These are phyloP conservation scores for Dromiciops gliroides DNA, from an alignment of 2,113 vertebrate genomes.

Conservation along the genomic window DNA sequence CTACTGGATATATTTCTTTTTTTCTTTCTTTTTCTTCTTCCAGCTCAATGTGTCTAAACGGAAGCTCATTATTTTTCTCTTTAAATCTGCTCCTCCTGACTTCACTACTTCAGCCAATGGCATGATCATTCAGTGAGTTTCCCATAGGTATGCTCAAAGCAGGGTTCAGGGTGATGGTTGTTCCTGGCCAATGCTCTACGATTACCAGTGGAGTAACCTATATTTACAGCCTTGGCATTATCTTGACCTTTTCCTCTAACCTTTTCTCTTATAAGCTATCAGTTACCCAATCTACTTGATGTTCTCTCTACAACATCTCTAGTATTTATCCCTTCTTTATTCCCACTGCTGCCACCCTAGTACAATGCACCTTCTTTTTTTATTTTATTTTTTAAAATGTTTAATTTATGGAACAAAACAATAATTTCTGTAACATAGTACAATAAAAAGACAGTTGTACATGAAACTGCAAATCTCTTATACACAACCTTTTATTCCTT, in stretches of 20 bases:
- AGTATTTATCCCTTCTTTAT: not conserved
- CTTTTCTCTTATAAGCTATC: not conserved
- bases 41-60: not conserved
- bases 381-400: no score
- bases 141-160: not conserved
- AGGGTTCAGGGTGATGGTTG: not conserved
- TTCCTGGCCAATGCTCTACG: not conserved
- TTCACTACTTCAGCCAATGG: not conserved
- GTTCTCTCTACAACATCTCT: not conserved
- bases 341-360: not conserved
- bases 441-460: no score
- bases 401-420: no score
- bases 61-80: not conserved
- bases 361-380: not conserved
- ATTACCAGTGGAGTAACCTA: not conserved
- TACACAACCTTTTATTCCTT: no score
- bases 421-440: no score
- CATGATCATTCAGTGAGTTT: not conserved
- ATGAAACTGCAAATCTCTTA: no score
- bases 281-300: not conserved
- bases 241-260: not conserved
- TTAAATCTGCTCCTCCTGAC: not conserved
- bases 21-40: not conserved
- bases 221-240: not conserved
- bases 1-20: not conserved